A percentile compares a stretch with the other conserved stretches of the same genome.
phyloP scores from a whole-genome alignment of 2,888 invertebrate species.

The Drosophila prostipennis region DNA sequence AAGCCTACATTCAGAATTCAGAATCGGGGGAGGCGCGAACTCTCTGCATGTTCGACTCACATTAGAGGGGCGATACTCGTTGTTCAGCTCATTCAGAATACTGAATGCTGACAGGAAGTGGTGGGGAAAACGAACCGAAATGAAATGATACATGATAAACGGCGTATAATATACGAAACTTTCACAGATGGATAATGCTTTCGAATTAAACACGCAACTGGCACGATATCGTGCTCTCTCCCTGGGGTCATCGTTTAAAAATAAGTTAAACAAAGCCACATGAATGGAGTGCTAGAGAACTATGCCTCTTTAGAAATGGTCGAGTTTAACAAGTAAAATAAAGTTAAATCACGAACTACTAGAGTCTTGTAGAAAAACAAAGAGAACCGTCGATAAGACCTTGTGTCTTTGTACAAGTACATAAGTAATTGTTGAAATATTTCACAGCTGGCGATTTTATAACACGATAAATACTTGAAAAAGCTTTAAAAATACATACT shows the following conservation, averaged over 20 bases:
- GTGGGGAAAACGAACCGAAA: conserved; percentile 13
- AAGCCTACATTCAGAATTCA: conserved; percentile 24
- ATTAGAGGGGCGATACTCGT: conserved; percentile 57
- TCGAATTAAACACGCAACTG: conserved; percentile 37
- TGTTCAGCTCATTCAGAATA: conserved; percentile 21
- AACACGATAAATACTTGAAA: neutral
- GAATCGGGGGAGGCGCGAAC: conserved; percentile 43
- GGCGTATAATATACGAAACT: conserved; percentile 30
- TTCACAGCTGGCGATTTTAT: neutral
- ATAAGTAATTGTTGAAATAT: neutral
- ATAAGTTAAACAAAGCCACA: neutral
- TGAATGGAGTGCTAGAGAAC: neutral
- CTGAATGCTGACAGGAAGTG: conserved; percentile 61
- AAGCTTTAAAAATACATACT: neutral
- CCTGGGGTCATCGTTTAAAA: conserved; percentile 19
- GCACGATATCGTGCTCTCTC: conserved; percentile 25
- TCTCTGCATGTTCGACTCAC: conserved; percentile 66
- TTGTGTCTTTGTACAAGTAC: too few relatives aligned
- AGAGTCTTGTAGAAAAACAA: neutral
- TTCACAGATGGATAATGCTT: conserved; percentile 38
- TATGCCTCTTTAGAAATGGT: neutral
- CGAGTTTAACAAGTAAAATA: neutral
- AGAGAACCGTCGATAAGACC: neutral
- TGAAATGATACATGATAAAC: conserved; percentile 55
- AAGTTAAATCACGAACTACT: neutral